A percentile compares a stretch with the other conserved stretches of the same genome.
These are phyloP conservation scores for Fukomys damarensis DNA, from an alignment of 2,113 vertebrate genomes.

Conservation along the genomic window DNA sequence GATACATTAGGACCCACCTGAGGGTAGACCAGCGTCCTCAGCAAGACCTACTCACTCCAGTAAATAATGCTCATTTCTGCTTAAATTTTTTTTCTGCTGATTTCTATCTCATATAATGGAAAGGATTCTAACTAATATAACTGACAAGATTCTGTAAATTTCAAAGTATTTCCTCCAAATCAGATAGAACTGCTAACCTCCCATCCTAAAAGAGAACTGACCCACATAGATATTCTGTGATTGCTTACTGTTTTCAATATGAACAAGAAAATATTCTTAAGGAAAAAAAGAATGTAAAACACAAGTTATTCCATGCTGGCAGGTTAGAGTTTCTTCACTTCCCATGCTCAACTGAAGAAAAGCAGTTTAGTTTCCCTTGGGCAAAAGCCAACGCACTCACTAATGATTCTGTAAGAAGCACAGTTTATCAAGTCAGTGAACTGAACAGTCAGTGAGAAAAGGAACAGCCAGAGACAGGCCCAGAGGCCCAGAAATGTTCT, in stretches of 20 bases:
- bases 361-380: conserved; percentile 57
- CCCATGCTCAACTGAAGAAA: conserved; percentile 42
- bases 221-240: neutral
- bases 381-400: conserved; percentile 52
- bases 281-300: conserved; percentile 24
- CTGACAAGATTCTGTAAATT: neutral
- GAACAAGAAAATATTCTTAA: conserved; percentile 42
- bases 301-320: conserved; percentile 17
- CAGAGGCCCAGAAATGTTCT: neutral
- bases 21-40: neutral
- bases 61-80: neutral
- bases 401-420: conserved; percentile 59
- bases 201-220: neutral
- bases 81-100: conserved; percentile 11
- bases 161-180: neutral
- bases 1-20: neutral
- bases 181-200: neutral
- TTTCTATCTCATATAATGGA: neutral
- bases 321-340: conserved; percentile 62
- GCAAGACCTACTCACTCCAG: neutral
- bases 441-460: conserved; percentile 5
- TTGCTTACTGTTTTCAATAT: conserved; percentile 15
- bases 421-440: conserved; percentile 29
- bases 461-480: neutral
- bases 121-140: neutral